A percentile compares a stretch with the other conserved stretches of the same genome.
phyloP scores from a whole-genome alignment of 2,797 vertebrate genomes.

The Sebastes flavidus region DNA sequence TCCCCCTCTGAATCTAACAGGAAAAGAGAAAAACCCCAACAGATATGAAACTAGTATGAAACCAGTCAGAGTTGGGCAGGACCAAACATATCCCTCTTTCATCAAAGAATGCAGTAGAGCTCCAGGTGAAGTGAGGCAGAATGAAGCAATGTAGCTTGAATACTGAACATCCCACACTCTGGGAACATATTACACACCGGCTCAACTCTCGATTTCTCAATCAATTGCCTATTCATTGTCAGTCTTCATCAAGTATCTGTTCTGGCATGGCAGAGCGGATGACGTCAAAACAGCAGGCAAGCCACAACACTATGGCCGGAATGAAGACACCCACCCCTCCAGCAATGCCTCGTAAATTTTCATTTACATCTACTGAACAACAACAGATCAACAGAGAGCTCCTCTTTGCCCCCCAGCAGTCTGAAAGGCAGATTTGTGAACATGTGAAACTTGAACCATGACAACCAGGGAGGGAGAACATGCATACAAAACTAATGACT shows the following conservation, averaged over 20 bases:
- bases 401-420: background rate
- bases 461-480: background rate
- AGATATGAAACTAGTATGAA: constrained; percentile 32
- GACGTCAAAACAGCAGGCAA: constrained; percentile 15
- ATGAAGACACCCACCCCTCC: constrained; percentile 18
- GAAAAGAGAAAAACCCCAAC: background rate
- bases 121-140: constrained; percentile 25
- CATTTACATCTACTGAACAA: constrained; percentile 27
- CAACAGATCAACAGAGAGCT: constrained; percentile 7
- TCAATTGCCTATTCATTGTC: background rate
- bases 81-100: constrained; percentile 63
- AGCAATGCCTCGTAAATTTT: constrained; percentile 28
- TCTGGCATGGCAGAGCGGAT: background rate
- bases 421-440: background rate
- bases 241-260: constrained; percentile 1
- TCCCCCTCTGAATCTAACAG: constrained; percentile 8
- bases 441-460: constrained; percentile 28
- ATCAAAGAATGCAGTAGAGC: constrained; percentile 59
- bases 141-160: constrained; percentile 16
- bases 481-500: constrained; percentile 22
- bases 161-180: background rate
- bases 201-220: constrained; percentile 11
- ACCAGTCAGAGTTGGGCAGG: constrained; percentile 49
- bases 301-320: constrained; percentile 9
- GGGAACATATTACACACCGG: background rate